Evolutionary conservation across 2,888 invertebrate species (phyloP), one percentile per base, ranked within the genome.

Genomic region (Drosophila atripex): DNA sequence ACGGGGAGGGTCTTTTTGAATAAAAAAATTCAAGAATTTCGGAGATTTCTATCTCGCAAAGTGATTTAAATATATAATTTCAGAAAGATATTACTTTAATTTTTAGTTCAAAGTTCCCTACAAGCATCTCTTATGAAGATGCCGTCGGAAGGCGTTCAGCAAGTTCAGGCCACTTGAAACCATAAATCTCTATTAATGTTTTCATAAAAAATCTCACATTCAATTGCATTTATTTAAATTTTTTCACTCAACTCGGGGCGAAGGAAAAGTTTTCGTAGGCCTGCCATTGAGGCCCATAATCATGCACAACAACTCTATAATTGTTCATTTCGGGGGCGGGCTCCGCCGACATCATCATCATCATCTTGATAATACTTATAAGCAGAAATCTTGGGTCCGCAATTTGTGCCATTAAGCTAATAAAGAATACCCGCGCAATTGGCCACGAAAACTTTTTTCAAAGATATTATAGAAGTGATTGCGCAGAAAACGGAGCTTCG

Each of bases 381-480:
- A 35, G 35, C 14, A 35, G 35, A 35, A 35, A 35, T 35, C 35
- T 35, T 35, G 35, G 35, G 14, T 35, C 35, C 35, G 35, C 35
- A 35, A 35, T 35, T 35, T 35, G 35, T 35, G 35, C 35, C 35
- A 35, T 35, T 35, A 35, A 35, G 35, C 35, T 35, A 35, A 35
- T 35, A 35, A 35, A 35, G 35, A 35, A 35, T 35, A n/a, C 35
- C 35, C 35, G n/a, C 35, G 35, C 35, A 35, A 35, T 35, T 35
- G 65, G 69, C 73, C 76, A 60, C 50, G 23, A 59, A 49, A 51
- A 43, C 7, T 55, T 23, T 68, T 73, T 68, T 66, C 63, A 53
- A 68, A 74, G 76, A 78, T 70, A 68, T 76, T 71, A 76, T 65
- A 66, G 71, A 65, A 69, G 79, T 79, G 71, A 60, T 54, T 39